Evolutionary conservation across 2,113 vertebrate species (phyloP).

Genomic region (Ailuropoda melanoleuca): DNA sequence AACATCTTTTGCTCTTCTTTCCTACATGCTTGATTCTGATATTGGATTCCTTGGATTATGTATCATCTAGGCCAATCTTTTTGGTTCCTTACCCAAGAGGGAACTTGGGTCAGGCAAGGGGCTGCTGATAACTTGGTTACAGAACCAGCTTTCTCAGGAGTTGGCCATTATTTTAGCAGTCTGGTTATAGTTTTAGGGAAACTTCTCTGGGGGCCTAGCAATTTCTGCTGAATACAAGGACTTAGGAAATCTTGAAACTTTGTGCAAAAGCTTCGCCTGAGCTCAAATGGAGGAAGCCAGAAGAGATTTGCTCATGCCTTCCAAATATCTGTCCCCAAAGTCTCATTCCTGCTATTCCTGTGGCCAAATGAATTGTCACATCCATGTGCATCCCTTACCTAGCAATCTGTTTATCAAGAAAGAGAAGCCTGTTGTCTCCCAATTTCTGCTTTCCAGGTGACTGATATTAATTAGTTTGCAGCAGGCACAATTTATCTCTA

Average conservation of each 20-base stretch:
- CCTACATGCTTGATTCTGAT: background rate
- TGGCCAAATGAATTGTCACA: constrained; percentile 74
- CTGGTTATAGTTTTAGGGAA: background rate
- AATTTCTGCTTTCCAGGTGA: constrained; percentile 82
- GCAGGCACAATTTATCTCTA: constrained; percentile 83
- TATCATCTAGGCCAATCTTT: background rate
- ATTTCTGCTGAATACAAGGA: constrained; percentile 44
- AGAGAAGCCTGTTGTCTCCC: constrained; percentile 80
- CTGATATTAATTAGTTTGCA: constrained; percentile 87
- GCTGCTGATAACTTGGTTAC: background rate
- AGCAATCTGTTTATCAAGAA: constrained; percentile 84
- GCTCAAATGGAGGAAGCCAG: background rate
- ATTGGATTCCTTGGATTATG: background rate
- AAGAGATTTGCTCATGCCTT: constrained; percentile 12
- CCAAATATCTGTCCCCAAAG: constrained; percentile 14
- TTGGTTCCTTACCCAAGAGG: background rate
- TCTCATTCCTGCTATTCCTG: constrained; percentile 65
- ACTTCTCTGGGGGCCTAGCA: background rate
- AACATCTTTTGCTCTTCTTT: background rate
- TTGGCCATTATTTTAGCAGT: background rate
- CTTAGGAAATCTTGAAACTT: constrained; percentile 15
- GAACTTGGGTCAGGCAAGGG: background rate
- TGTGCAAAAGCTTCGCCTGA: background rate
- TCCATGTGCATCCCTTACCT: constrained; percentile 63
- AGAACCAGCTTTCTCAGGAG: background rate